Base-by-base conservation (phyloP, 2,888 invertebrate species). In the Pandemis cinnamomeana region DNA sequence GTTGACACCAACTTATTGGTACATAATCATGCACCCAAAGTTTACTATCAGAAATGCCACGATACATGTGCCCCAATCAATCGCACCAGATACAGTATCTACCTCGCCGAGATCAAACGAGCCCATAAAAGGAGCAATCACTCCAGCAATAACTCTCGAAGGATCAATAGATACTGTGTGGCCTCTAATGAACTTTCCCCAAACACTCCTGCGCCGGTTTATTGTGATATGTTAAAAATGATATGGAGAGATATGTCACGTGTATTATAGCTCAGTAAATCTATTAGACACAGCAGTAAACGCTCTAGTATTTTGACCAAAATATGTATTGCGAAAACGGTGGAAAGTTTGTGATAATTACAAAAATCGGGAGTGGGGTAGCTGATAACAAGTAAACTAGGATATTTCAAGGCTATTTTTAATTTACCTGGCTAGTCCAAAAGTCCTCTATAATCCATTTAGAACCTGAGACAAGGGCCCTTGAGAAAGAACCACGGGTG, bases 181-280 rank as follows among this genome's bases (percentile, higher is more conserved):
- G 53, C 13, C 15, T 8, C 41, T 83, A 83, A 84, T 78, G 83
- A 83, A 81, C 84, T 84, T 81, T 82, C 82, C 76, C 78, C 66
- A 77, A 80, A 74, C 81, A 81, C 79, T 82, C 75, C 75, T 51
- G 61, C 77, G 71, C 75, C 67, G 51, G 68, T 66, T 55, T 55
- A 55, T 55, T 64, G 74, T 72, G 77, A 78, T 77, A 79, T 36
- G 13, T 42, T 44, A 67, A 42, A 41, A 67, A 58, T 69, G 68
- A 44, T 60, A 8, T 10, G n/a, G 55, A 58, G 7, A 55, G 20
- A 53, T 7, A 20, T 27, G 27, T 55, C 20, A 53, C 53, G 48
- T 48, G 5, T 5, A 11, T 5, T 10, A 48, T 48, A 48, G 46
- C 13, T 48, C 8, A 48, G 46, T 48, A 11, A 48, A 10, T 11